Evolutionary conservation across 2,888 invertebrate species (phyloP).

Genomic region (Carterocephalus palaemon): DNA sequence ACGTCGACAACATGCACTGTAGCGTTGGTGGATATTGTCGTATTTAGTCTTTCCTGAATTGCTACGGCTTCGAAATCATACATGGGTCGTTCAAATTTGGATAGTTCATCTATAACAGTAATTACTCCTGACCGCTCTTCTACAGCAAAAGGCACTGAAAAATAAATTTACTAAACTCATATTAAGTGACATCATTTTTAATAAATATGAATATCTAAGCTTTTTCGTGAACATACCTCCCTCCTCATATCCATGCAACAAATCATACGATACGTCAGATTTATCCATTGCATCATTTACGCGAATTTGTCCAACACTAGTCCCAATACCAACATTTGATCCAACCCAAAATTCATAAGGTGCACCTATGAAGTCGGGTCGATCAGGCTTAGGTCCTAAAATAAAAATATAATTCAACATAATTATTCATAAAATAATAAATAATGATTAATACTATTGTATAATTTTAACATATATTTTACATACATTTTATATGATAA

Average conservation of each 20-base stretch:
- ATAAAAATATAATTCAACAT: slow-evolving; percentile 22
- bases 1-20: slow-evolving; percentile 90
- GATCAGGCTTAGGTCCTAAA: slow-evolving; percentile 73
- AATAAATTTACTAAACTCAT: background rate
- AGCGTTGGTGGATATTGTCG: slow-evolving; percentile 88
- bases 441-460: background rate
- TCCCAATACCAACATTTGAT: slow-evolving; percentile 89
- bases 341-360: slow-evolving; percentile 96
- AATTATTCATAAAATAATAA: slow-evolving; percentile 2
- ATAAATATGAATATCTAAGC: background rate
- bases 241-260: slow-evolving; percentile 89
- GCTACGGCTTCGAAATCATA: slow-evolving; percentile 93
- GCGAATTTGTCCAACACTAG: slow-evolving; percentile 91
- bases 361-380: slow-evolving; percentile 89
- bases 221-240: slow-evolving; percentile 87
- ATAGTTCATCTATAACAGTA: slow-evolving; percentile 87
- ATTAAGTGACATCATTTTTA: background rate
- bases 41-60: slow-evolving; percentile 77
- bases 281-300: slow-evolving; percentile 85
- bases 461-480: slow-evolving; percentile 4
- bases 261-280: slow-evolving; percentile 85
- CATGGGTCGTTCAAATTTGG: slow-evolving; percentile 81
- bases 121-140: slow-evolving; percentile 93
- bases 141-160: slow-evolving; percentile 92
- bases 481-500: no score